Base-by-base conservation (phyloP, 2,888 invertebrate species). In the Homarus gammarus region DNA sequence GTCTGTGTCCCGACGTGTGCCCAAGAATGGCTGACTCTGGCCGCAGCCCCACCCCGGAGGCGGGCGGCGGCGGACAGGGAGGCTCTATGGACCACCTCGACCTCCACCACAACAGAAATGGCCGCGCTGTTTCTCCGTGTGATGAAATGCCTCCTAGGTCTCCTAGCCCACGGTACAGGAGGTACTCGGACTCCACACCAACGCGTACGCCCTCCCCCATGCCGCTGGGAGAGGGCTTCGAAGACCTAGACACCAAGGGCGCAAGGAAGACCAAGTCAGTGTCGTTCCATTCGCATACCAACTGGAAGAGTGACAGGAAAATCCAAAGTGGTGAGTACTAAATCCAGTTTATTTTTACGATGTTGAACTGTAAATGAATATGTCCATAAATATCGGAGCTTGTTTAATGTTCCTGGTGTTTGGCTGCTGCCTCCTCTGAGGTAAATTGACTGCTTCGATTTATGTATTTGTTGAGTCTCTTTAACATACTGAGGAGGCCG, bases 261-360 rank as follows among this genome's bases (percentile, higher is more conserved):
- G 68, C 84, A 33, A 64, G 87, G 75, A 93, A 93, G 91, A 91
- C 92, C 75, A 93, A 93, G 91, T 92, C 93, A 18, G 93, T 93
- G 70, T 93, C 93, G 70, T 93, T 93, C 90, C 93, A 93, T 92
- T 93, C 93, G 38, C 93, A 93, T 49, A 93, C 93, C 40, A 93
- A 93, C 91, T 92, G 93, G 90, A 93, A 93, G 49, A 92, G 92
- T 12, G 95, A 95, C 92, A 94, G 94, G 91, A 95, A 95, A 92
- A 94, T 95, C 84, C 94, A 95, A 72, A 95, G 94, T 93, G 95
- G 95, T 95, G 93, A 93, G 94, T 93, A 22, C 77, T 36, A 72
- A 1, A 8, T 64, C 64, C 27, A 64, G 27, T 27, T 64, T n/a
- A 5, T 12, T 56, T 12, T 49, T 49, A 10, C 44, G 44, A 49